phyloP scores from a whole-genome alignment of 1,140 invertebrate genomes.

The Drosophila melanica region DNA sequence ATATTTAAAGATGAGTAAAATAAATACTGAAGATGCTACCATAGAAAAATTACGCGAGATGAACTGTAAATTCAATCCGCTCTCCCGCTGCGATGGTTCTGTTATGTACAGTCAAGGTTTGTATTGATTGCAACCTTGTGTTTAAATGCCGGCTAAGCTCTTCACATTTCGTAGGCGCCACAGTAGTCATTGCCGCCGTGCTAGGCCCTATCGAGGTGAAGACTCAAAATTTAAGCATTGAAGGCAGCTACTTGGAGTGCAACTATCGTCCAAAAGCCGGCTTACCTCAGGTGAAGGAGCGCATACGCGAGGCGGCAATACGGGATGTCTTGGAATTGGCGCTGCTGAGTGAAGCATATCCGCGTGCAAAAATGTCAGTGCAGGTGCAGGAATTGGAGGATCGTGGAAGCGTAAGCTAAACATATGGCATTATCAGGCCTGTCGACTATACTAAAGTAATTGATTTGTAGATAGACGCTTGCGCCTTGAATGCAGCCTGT shows the following conservation, averaged over 20 bases:
- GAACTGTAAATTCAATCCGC: constrained; percentile 88
- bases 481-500: constrained; percentile 92
- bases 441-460: constrained; percentile 5
- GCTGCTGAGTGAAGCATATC: constrained; percentile 89
- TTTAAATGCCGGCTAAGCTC: constrained; percentile 3
- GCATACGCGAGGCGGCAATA: constrained; percentile 90
- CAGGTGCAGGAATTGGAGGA: constrained; percentile 95
- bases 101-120: constrained; percentile 88
- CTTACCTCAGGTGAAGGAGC: constrained; percentile 89
- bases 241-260: constrained; percentile 91
- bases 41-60: constrained; percentile 83
- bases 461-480: constrained; percentile 88
- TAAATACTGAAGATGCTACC: background rate
- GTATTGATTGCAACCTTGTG: constrained; percentile 79
- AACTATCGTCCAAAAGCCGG: constrained; percentile 91
- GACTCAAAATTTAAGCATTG: constrained; percentile 90
- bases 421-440: background rate
- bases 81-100: constrained; percentile 90
- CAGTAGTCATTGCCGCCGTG: constrained; percentile 89
- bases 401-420: constrained; percentile 89
- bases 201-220: constrained; percentile 94
- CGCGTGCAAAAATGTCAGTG: constrained; percentile 90
- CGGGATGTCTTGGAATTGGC: constrained; percentile 90
- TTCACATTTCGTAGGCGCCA: constrained; percentile 86
- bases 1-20: constrained; percentile 46